These are phyloP conservation scores for Pemphigus obesinymphae DNA, from an alignment of 1,140 invertebrate genomes.

Conservation along the genomic window DNA sequence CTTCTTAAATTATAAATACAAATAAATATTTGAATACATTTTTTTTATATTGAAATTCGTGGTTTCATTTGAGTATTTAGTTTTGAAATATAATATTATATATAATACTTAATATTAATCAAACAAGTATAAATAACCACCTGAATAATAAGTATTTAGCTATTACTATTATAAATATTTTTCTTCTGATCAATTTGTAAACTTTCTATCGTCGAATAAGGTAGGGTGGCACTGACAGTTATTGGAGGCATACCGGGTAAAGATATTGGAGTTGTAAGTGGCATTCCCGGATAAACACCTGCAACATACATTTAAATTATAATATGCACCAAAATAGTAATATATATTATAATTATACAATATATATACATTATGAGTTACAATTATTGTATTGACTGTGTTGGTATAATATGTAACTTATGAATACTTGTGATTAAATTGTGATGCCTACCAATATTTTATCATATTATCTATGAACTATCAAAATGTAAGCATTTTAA, in stretches of 20 bases:
- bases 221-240: conserved; percentile 69
- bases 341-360: too few species aligned
- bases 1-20: neutral
- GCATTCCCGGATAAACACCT: conserved; percentile 57
- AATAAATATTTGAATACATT: conserved; percentile 17
- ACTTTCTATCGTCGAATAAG: conserved; percentile 50
- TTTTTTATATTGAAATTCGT: conserved; percentile 6
- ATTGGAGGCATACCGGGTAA: conserved; percentile 75
- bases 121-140: conserved; percentile 20
- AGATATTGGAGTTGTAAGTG: conserved; percentile 66
- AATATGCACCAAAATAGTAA: too few species aligned
- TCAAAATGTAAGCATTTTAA: too few species aligned
- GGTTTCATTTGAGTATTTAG: conserved; percentile 1
- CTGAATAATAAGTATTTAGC: conserved; percentile 5
- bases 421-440: too few species aligned
- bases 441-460: too few species aligned
- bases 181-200: conserved; percentile 45
- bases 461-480: too few species aligned
- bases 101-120: conserved; percentile 4
- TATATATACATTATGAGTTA: too few species aligned
- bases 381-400: too few species aligned
- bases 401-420: too few species aligned
- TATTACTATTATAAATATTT: conserved; percentile 40
- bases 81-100: neutral
- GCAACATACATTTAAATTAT: neutral